These are phyloP conservation scores for Eulemur rubriventer DNA, from an alignment of 2,797 vertebrate species.

Conservation along the genomic window DNA sequence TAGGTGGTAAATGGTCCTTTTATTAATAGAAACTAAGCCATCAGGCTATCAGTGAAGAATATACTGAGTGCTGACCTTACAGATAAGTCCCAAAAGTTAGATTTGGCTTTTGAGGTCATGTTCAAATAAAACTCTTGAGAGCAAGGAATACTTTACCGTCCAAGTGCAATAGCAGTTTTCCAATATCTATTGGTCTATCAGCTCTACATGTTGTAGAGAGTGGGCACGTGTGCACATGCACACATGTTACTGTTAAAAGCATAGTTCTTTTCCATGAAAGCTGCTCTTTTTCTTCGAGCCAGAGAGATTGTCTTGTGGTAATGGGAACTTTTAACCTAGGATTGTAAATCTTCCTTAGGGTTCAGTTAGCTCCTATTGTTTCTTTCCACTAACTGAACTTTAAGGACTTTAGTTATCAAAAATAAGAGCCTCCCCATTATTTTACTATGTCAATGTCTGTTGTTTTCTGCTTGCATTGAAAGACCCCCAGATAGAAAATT, in stretches of 20 bases:
- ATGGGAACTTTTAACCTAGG: not conserved
- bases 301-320: not conserved
- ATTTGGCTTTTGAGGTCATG: slow-evolving; percentile 21
- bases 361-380: not conserved
- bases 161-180: not conserved
- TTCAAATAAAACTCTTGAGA: not conserved
- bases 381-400: slow-evolving; percentile 5
- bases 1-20: not conserved
- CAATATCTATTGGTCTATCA: not conserved
- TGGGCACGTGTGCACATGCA: not conserved
- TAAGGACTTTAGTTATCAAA: not conserved
- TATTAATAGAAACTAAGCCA: not conserved
- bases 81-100: not conserved
- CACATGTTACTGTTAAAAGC: not conserved
- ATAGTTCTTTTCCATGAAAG: not conserved
- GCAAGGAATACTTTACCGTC: not conserved
- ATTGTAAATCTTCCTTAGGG: not conserved
- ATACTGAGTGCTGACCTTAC: not conserved
- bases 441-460: not conserved
- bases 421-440: not conserved
- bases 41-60: not conserved
- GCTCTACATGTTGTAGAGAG: not conserved
- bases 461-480: not conserved
- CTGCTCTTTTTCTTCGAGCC: not conserved
- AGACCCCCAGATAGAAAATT: not conserved